Base-by-base conservation (phyloP, 2,888 invertebrate genomes). In the Mesorhabditis belari region DNA sequence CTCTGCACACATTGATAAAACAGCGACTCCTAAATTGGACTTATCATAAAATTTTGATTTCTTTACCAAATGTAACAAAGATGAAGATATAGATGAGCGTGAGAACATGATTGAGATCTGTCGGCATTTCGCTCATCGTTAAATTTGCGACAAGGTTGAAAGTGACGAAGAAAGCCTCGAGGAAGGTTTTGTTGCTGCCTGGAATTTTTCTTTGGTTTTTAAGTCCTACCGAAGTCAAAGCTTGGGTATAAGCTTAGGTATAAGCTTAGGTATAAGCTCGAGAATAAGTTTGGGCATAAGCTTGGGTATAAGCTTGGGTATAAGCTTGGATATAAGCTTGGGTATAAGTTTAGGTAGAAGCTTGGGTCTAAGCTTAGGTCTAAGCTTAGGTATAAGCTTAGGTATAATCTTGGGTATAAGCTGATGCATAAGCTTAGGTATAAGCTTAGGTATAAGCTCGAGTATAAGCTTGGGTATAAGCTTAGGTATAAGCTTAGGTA, bases 61-160 rank as follows among this genome's bases (percentile, higher is more conserved):
- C n/a, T 64, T 59, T 50, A 76, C 78, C 80, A 59, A 77, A 80
- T 35, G 77, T 79, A 23, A 80, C 80, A 59, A 80, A 80, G 5
- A 80, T 69, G 50, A 75, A 74, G 54, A 80, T 80, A 66, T 80
- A 80, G 58, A 80, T 63, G 49, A 80, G 65, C 5, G 79, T 80
- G 44, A 79, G 61, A 24, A 74, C 65, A 57, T 74, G 74, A 56
- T 75, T 75, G 27, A 76, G 59, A 51, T 76, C 75, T 44, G 66
- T 72, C 5, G 80, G 79, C 76, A 80, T 77, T 59, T 80, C 80
- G 56, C 76, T 75, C 80, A 80, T 80, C 26, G 80, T 80, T 64
- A 80, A 64, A 63, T 80, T 80, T 5, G 80, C 80, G 5, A 80
- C 79, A 61, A 80, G 61, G 62, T 80, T 80, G 70, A 80, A 80